Base-by-base conservation (phyloP, 1,140 invertebrate species). In the Globodera rostochiensis region DNA sequence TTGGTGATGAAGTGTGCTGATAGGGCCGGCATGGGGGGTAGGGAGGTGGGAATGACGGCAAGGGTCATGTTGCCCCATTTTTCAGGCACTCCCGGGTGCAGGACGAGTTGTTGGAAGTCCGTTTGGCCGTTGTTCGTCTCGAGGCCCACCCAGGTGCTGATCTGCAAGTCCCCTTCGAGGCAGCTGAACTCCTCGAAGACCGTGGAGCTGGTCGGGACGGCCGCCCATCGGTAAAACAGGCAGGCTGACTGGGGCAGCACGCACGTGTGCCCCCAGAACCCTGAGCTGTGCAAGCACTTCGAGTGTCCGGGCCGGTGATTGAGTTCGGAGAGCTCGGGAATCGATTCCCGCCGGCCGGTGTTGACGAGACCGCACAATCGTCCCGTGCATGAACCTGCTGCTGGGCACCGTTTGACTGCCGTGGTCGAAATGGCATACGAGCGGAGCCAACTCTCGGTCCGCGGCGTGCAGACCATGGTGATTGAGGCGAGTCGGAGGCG, bases 321-420 rank as follows among this genome's bases (percentile, higher is more conserved):
- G 53, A 53, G 53, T 53, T 53, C 53, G 53, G 8, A 11, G 53
- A 53, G 53, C 15, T 53, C 53, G 53, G 53, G 53, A 15, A 53
- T 15, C 53, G 15, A 11, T 15, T 5, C 71, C 46, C 50, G 46
- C 6, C 50, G 15, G 21, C 71, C 15, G 50, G 46, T 46, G 21
- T 73, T 25, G 71, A 5, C 21, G 71, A n/a, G 50, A 36, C 36
- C 36, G 36, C 36, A 36, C 36, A 36, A 36, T 36, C 36, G 36
- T 3, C 36, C 36, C 36, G 36, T 36, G 71, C 71, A 73, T 3
- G 71, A 73, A 0, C 71, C 71, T 5, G 71, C 71, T 3, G 45
- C 45, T 19, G 71, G 71, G 71, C 71, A 73, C 21, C 71, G 46
- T 25, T 73, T 73, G 13, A 73, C 71, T 9, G 71, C 71, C 4